phyloP scores from a whole-genome alignment of 2,888 invertebrate genomes.

The Vesta saturnalis region DNA sequence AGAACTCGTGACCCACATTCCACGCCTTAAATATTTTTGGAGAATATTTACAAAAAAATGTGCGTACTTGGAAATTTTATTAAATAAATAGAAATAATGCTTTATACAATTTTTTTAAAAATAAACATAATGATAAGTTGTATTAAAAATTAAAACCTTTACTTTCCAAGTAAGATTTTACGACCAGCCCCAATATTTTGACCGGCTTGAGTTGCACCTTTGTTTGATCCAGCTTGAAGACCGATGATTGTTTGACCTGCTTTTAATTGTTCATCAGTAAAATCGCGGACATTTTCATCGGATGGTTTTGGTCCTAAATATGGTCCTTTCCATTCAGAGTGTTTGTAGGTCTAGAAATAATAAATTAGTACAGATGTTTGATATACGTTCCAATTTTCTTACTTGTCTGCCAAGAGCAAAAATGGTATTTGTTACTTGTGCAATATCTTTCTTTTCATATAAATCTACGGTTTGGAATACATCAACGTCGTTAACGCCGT shows the following conservation, averaged over 20 bases:
- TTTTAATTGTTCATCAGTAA: slow-evolving; percentile 89
- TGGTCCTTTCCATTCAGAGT: slow-evolving; percentile 86
- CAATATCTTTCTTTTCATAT: slow-evolving; percentile 93
- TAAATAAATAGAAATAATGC: slow-evolving; percentile 44
- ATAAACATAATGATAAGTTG: slow-evolving; percentile 18
- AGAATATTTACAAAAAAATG: not conserved
- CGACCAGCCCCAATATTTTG: slow-evolving; percentile 90
- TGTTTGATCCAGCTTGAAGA: slow-evolving; percentile 95
- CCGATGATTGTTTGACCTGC: slow-evolving; percentile 92
- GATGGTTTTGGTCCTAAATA: slow-evolving; percentile 94
- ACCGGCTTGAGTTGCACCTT: slow-evolving; percentile 94
- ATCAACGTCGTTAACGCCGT: slow-evolving; percentile 91
- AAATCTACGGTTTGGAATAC: slow-evolving; percentile 97
- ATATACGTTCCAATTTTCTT: slow-evolving; percentile 45
- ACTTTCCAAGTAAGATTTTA: slow-evolving; percentile 92
- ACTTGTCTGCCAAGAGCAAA: slow-evolving; percentile 88
- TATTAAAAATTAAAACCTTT: slow-evolving; percentile 31
- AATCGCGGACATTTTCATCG: slow-evolving; percentile 93
- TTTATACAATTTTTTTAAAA: slow-evolving; percentile 18
- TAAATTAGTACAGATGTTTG: not conserved
- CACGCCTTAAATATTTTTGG: slow-evolving; percentile 4
- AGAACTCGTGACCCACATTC: not conserved
- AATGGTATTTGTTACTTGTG: slow-evolving; percentile 84
- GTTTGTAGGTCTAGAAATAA: slow-evolving; percentile 77
- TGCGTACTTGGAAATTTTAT: slow-evolving; percentile 33